phyloP scores from a whole-genome alignment of 92 coral and sea anemone species.

The Parazoanthus atlanticus region DNA sequence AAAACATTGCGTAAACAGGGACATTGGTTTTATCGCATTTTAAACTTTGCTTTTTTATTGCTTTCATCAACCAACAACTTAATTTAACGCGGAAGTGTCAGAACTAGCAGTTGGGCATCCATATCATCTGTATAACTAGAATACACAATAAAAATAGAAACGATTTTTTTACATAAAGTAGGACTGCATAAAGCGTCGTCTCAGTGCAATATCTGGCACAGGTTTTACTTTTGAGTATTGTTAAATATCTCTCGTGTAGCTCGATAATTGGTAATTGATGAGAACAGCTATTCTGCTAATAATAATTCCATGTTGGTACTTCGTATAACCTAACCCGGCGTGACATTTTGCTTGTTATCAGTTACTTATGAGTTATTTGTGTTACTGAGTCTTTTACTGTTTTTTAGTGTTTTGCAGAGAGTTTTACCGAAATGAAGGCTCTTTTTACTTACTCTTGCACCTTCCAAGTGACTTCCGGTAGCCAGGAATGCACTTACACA shows the following conservation, averaged over 20 bases:
- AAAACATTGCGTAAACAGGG: neutral
- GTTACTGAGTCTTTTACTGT: neutral
- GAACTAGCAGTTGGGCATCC: too few relatives aligned
- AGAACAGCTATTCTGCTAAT: too few relatives aligned
- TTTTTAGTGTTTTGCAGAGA: neutral
- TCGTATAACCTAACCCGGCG: neutral
- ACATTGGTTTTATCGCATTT: too few relatives aligned
- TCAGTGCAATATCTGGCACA: too few relatives aligned
- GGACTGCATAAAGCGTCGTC: too few relatives aligned
- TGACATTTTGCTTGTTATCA: neutral
- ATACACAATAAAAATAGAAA: too few relatives aligned
- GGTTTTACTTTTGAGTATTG: too few relatives aligned
- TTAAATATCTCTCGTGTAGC: too few relatives aligned
- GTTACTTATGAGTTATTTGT: neutral
- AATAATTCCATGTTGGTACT: neutral
- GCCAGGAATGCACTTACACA: slow-evolving; percentile 83
- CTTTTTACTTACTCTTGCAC: slow-evolving; percentile 74
- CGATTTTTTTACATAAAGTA: too few relatives aligned
- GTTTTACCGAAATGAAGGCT: neutral
- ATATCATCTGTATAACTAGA: too few relatives aligned
- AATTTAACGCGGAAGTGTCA: neutral
- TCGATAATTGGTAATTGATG: too few relatives aligned
- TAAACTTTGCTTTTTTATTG: neutral
- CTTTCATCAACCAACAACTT: neutral
- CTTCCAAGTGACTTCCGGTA: slow-evolving; percentile 72